Evolutionary conservation across 2,113 vertebrate genomes (phyloP).

Genomic region (Spilogale gracilis): DNA sequence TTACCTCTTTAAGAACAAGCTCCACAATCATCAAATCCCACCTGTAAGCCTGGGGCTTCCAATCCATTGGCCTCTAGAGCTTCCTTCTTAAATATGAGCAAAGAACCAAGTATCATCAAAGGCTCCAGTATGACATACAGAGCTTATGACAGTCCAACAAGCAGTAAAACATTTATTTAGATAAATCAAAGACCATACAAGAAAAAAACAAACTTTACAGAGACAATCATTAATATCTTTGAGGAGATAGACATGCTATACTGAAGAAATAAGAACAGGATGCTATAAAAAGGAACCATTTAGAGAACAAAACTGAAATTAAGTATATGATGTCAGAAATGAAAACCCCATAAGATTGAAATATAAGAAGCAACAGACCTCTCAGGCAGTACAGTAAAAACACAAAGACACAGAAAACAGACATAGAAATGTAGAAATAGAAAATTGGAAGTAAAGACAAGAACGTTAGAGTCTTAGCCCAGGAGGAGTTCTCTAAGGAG

Average conservation of each 20-base stretch:
- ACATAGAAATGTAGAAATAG: background rate
- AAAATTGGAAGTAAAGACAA: background rate
- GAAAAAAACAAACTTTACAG: background rate
- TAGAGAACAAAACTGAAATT: background rate
- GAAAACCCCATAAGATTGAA: background rate
- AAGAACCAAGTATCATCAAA: too few species aligned
- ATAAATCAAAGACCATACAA: background rate
- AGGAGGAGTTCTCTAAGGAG: background rate
- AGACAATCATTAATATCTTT: background rate
- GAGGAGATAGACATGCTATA: background rate
- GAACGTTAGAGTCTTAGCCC: background rate
- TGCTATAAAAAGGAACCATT: background rate
- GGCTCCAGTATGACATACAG: fast-evolving
- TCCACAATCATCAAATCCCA: background rate
- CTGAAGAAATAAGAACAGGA: background rate
- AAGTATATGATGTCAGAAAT: background rate
- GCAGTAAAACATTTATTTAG: background rate
- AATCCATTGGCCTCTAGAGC: background rate
- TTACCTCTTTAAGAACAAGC: too few species aligned
- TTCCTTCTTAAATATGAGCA: background rate
- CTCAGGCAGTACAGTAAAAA: background rate
- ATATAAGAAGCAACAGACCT: background rate
- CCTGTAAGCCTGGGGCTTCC: background rate
- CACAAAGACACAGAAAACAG: background rate
- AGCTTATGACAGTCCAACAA: background rate